Evolutionary conservation across 1,140 invertebrate species (phyloP).

Genomic region (Hirudo medicinalis): DNA sequence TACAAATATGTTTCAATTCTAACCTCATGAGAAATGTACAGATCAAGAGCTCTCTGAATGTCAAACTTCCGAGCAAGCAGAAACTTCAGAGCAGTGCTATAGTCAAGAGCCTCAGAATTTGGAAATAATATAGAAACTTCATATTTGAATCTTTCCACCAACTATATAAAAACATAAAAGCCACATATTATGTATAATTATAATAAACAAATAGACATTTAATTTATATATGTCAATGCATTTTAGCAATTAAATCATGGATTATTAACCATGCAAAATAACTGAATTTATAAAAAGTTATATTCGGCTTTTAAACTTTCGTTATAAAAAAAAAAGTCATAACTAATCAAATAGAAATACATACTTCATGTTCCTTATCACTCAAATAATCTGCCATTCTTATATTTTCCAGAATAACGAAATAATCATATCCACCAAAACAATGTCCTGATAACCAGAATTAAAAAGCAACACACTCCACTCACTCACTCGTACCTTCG

Average conservation of each 20-base stretch:
- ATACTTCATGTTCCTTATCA: too few species aligned
- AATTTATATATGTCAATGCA: neutral
- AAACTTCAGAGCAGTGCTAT: constrained; percentile 73
- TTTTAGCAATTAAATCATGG: neutral
- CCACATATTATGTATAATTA: neutral
- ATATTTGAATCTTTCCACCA: constrained; percentile 2
- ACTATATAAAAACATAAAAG: neutral
- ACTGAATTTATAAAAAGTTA: too few species aligned
- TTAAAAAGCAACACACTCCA: too few species aligned
- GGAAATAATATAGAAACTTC: constrained; percentile 3
- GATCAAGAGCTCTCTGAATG: constrained; percentile 64
- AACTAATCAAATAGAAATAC: too few species aligned
- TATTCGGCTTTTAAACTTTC: too few species aligned
- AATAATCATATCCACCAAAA: too few species aligned
- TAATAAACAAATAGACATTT: neutral
- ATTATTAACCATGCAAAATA: neutral
- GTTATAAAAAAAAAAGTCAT: too few species aligned
- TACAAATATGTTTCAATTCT: neutral
- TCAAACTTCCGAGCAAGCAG: constrained; percentile 88
- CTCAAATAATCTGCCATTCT: too few species aligned
- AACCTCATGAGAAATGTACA: constrained; percentile 78
- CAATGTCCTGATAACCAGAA: too few species aligned
- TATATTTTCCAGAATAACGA: too few species aligned
- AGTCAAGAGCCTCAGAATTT: constrained; percentile 40
- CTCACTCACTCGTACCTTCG: too few species aligned